A percentile compares a stretch with the other conserved stretches of the same genome.
Conservation (phyloP, 1,140 invertebrate species). For the Pogonomyrmex barbatus region DNA sequence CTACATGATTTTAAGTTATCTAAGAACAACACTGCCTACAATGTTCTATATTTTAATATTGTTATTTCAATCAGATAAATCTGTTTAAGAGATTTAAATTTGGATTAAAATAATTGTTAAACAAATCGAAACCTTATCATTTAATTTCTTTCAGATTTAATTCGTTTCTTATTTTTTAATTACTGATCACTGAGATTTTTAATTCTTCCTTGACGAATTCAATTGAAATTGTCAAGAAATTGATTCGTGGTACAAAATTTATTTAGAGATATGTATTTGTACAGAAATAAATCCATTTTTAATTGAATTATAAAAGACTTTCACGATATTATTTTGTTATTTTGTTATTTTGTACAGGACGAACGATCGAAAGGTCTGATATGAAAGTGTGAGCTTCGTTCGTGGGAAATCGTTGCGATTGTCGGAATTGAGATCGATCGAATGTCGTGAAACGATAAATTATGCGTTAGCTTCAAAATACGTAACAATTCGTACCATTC, state of each 20-base stretch:
- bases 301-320: conserved; percentile 7
- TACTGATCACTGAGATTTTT: background rate
- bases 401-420: background rate
- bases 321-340: background rate
- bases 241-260: background rate
- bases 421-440: conserved; percentile 9
- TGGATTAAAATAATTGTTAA: background rate
- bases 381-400: background rate
- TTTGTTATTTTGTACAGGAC: background rate
- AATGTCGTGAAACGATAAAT: background rate
- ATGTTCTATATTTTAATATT: background rate
- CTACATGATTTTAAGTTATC: too few relatives aligned
- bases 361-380: background rate
- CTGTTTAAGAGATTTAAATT: background rate
- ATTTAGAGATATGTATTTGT: background rate
- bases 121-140: background rate
- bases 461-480: background rate
- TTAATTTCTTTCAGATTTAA: background rate
- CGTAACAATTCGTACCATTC: conserved; percentile 8
- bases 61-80: background rate
- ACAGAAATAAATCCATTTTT: background rate
- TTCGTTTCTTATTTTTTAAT: background rate
- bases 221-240: background rate
- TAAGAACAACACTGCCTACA: too few relatives aligned
- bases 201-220: background rate